phyloP scores from a whole-genome alignment of 2,797 vertebrate genomes.

The Distichodus sexfasciatus region DNA sequence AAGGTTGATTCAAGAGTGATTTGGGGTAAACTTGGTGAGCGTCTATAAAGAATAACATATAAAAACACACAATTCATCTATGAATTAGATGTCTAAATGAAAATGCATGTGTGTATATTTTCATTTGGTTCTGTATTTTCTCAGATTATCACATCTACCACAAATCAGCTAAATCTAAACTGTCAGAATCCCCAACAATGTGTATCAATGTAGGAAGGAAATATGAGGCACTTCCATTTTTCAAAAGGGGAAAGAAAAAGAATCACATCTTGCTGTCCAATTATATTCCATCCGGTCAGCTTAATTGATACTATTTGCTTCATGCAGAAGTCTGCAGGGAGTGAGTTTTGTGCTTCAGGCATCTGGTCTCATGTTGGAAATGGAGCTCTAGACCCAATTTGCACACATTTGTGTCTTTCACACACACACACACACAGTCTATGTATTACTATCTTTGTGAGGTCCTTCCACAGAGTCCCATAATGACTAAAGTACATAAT shows the following conservation, averaged over 20 bases:
- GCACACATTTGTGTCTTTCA: not conserved
- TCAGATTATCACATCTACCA: no score
- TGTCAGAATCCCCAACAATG: not conserved
- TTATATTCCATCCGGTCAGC: constrained; percentile 8
- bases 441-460: no score
- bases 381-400: constrained; percentile 22
- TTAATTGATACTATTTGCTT: constrained; percentile 37
- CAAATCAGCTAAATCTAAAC: no score
- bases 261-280: not conserved
- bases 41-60: no score
- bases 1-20: not conserved
- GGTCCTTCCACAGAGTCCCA: no score
- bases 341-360: constrained; percentile 27
- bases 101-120: not conserved
- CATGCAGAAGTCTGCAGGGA: constrained; percentile 9
- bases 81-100: not conserved
- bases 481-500: no score
- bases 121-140: no score
- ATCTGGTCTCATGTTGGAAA: not conserved
- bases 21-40: no score
- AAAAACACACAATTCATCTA: no score
- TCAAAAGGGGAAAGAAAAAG: not conserved
- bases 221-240: no score
- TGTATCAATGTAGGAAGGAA: not conserved
- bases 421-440: no score